phyloP scores from a whole-genome alignment of 2,113 vertebrate species.

The Mystacornis crossleyi region DNA sequence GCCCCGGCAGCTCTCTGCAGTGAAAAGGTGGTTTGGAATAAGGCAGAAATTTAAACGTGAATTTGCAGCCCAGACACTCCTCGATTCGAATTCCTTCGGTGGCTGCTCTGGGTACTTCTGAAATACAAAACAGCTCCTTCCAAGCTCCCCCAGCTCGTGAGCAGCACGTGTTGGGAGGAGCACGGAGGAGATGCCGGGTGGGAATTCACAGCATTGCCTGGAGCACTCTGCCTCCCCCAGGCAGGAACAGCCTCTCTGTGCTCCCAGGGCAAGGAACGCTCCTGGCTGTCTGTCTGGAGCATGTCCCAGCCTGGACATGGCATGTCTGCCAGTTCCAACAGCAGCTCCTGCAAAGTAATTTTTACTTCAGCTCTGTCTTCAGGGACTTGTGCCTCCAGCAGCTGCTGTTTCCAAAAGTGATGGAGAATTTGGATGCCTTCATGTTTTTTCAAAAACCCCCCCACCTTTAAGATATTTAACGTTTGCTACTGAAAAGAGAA shows the following conservation, averaged over 20 bases:
- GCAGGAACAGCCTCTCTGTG: background rate
- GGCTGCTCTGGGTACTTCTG: background rate
- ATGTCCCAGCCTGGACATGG: background rate
- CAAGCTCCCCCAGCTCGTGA: background rate
- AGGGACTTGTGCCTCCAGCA: background rate
- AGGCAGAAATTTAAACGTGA: background rate
- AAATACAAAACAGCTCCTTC: background rate
- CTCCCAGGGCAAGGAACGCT: background rate
- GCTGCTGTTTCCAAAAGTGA: background rate
- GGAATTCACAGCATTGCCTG: fast-evolving
- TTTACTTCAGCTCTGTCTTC: background rate
- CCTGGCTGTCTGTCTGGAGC: background rate
- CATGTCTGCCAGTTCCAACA: background rate
- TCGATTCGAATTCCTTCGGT: background rate
- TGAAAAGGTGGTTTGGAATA: background rate
- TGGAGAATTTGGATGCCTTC: background rate
- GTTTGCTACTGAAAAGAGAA: background rate
- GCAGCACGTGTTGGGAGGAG: background rate
- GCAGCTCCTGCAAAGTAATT: background rate
- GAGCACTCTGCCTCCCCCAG: background rate
- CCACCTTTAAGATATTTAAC: background rate
- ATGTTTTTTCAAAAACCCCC: background rate
- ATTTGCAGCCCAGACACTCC: background rate
- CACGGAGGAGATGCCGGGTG: fast-evolving
- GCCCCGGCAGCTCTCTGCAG: background rate